These are phyloP conservation scores for Phalangium opilio DNA, from an alignment of 2,888 invertebrate species.

Conservation along the genomic window DNA sequence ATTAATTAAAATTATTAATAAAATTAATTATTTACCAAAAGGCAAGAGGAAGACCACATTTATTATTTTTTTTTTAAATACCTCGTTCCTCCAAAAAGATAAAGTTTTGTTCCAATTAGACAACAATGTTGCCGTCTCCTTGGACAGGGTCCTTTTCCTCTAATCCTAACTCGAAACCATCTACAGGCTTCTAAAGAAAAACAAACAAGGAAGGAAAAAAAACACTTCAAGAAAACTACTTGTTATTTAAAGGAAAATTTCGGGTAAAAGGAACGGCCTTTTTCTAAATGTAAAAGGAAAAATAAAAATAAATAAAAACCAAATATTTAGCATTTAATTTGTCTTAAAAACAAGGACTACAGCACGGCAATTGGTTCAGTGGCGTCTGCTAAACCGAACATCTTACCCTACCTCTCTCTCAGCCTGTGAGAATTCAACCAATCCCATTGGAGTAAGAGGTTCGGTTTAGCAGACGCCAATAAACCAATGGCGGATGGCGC, in stretches of 20 bases:
- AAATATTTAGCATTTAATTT: too few relatives aligned
- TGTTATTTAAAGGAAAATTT: not conserved
- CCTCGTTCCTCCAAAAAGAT: conserved; percentile 83
- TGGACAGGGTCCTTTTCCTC: conserved; percentile 30
- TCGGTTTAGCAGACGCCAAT: too few relatives aligned
- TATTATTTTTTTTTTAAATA: conserved; percentile 30
- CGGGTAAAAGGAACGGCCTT: not conserved
- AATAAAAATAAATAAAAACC: not conserved
- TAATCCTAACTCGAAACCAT: conserved; percentile 26
- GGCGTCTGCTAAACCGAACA: too few relatives aligned
- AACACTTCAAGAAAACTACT: not conserved
- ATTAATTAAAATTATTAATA: not conserved
- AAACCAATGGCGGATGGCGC: too few relatives aligned
- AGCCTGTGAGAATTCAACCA: too few relatives aligned
- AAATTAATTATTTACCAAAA: too few relatives aligned
- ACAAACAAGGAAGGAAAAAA: conserved; percentile 24
- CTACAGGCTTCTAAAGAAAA: conserved; percentile 37
- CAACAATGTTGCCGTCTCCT: conserved; percentile 56
- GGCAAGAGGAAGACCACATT: not conserved
- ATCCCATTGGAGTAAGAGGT: too few relatives aligned
- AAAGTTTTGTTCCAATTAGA: conserved; percentile 52
- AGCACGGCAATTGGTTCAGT: too few relatives aligned
- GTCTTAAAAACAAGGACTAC: too few relatives aligned
- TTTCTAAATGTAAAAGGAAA: too few relatives aligned
- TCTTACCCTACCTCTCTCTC: too few relatives aligned